These are phyloP conservation scores for Salminus brasiliensis DNA, from an alignment of 2,113 vertebrate species.

Conservation along the genomic window DNA sequence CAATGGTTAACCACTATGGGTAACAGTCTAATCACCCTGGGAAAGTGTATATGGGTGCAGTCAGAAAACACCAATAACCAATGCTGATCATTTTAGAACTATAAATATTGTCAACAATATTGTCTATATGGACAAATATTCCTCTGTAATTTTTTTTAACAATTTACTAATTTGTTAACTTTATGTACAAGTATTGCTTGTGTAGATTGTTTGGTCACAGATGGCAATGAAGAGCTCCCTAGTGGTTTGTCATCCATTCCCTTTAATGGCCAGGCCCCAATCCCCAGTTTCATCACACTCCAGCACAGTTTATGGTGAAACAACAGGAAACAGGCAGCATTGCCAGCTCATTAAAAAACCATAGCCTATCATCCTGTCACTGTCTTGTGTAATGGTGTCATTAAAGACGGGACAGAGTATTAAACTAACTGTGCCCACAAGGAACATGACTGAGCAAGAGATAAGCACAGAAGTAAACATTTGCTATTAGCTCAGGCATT, in stretches of 20 bases:
- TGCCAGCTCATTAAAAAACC: conserved; percentile 82
- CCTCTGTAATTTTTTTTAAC: too few relatives aligned
- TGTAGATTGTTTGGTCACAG: conserved; percentile 50
- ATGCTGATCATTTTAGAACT: conserved; percentile 1
- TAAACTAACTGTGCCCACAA: conserved; percentile 79
- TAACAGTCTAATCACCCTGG: conserved; percentile 55
- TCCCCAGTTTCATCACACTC: conserved; percentile 78
- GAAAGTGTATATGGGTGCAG: conserved; percentile 29
- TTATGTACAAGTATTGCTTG: conserved; percentile 38
- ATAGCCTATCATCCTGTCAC: conserved; percentile 79
- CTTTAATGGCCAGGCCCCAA: conserved; percentile 69
- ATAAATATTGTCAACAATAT: neutral
- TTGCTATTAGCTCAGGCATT: conserved; percentile 75
- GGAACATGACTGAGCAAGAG: conserved; percentile 74
- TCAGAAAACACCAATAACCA: conserved; percentile 17
- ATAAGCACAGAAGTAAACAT: conserved; percentile 76
- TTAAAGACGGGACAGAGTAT: conserved; percentile 78
- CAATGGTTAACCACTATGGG: conserved; percentile 52
- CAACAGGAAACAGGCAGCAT: conserved; percentile 69
- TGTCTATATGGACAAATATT: neutral
- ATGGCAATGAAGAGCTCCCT: conserved; percentile 44
- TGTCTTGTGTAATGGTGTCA: conserved; percentile 80
- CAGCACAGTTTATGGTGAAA: conserved; percentile 71
- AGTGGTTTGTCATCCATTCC: conserved; percentile 65
- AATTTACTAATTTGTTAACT: conserved; percentile 52